These are phyloP conservation scores for Sminthopsis crassicaudata DNA, from an alignment of 2,113 vertebrate species.

Conservation along the genomic window DNA sequence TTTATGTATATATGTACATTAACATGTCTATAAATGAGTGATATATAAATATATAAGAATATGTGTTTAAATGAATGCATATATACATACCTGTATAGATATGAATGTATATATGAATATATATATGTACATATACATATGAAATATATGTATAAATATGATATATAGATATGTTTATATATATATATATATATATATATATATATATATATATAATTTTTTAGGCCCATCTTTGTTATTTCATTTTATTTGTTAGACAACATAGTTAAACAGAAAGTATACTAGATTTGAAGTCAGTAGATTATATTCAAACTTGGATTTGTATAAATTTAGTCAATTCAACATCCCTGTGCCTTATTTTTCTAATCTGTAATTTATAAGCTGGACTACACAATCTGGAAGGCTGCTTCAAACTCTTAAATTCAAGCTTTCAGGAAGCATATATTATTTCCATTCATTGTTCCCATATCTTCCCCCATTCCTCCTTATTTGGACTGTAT, in stretches of 20 bases:
- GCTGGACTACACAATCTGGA: neutral
- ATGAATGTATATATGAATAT: too few relatives aligned
- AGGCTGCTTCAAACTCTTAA: neutral
- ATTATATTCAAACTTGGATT: neutral
- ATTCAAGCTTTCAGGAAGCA: neutral
- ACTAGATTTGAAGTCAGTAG: neutral
- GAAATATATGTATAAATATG: too few relatives aligned
- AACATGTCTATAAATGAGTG: too few relatives aligned
- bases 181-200: neutral
- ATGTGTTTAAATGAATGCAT: neutral
- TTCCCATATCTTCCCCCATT: neutral
- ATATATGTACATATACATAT: too few relatives aligned
- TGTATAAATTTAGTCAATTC: neutral
- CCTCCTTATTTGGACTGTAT: neutral
- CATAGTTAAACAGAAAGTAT: neutral
- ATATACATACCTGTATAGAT: too few relatives aligned
- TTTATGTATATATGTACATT: too few relatives aligned
- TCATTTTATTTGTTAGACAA: neutral
- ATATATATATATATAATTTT: neutral
- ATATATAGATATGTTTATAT: neutral
- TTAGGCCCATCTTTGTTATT: neutral
- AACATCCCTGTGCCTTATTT: neutral
- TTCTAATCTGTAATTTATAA: neutral
- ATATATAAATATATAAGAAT: too few relatives aligned
- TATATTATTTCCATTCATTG: fast-evolving